Base-by-base conservation (phyloP, 1,140 invertebrate species). In the Ips typographus region DNA sequence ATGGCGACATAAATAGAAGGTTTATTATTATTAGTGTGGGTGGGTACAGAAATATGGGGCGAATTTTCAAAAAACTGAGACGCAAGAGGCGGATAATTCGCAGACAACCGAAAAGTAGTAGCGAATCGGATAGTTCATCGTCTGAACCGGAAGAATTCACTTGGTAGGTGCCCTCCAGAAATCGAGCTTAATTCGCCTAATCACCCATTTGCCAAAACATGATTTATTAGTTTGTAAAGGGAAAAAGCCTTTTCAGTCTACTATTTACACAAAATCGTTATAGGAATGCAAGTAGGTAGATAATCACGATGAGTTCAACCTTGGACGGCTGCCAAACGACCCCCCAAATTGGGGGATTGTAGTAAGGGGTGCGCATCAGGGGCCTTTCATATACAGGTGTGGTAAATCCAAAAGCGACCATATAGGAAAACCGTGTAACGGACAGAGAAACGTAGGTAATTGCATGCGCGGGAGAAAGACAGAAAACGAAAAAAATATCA, bases 31-130 rank as follows among this genome's bases (percentile, higher is more conserved):
- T 47, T n/a, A 47, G 44, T n/a, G n/a, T 47, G 5, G n/a, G 2
- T 3, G 40, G 2, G 3, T 22, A 22, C 22, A 22, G 22, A 22
- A 22, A 22, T 22, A 66, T 66, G 64, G 64, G 64, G 40, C 64
- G 64, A 44, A 66, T 66, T 58, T 66, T 66, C 39, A 66, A 66
- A 58, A 66, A 53, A 55, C 7, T 64, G 36, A 52, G 36, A 58
- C 8, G 53, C 6, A n/a, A 43, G 51, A 66, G 58, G 4, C 7
- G 43, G 43, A 58, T 1, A 6, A 3, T 57, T 60, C 22, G 36
- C 6, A 4, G 42, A 38, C 1, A 5, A n/a, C 39, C 7, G 2
- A 68, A 38, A 37, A 60, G 41, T 36, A 68, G 56, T 43, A 49
- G 53, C 38, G 49, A 43, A 1, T 51, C 38, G 1, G 51, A 64